phyloP scores from a whole-genome alignment of 1,140 invertebrate genomes.

The Papilio aristodemus region DNA sequence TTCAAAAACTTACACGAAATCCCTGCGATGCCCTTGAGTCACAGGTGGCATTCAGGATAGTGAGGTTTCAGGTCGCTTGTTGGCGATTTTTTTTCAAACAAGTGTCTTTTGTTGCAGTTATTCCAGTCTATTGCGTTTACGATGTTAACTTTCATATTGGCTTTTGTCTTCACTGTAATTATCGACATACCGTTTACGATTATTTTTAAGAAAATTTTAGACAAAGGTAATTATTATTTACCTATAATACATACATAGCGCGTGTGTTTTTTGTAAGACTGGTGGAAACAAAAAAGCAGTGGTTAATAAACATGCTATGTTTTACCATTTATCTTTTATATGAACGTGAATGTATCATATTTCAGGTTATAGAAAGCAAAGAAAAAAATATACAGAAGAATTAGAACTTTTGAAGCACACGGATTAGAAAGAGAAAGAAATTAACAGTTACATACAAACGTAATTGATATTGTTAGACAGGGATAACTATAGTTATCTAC shows the following conservation, averaged over 20 bases:
- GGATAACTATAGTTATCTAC: too few relatives aligned
- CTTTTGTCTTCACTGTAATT: constrained; percentile 10
- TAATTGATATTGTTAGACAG: too few relatives aligned
- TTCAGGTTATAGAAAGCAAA: constrained; percentile 52
- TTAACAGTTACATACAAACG: too few relatives aligned
- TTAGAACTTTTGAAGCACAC: constrained; percentile 5
- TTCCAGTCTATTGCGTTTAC: constrained; percentile 4
- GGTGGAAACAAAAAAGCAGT: too few relatives aligned
- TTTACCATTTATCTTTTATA: too few relatives aligned
- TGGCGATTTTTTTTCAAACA: too few relatives aligned
- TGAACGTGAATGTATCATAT: background rate
- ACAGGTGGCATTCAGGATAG: too few relatives aligned
- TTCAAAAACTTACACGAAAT: too few relatives aligned
- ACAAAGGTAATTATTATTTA: background rate
- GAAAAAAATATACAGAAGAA: background rate
- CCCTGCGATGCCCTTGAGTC: too few relatives aligned
- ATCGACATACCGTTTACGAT: background rate
- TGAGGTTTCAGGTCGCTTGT: too few relatives aligned
- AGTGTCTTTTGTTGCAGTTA: constrained; percentile 1
- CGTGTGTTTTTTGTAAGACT: too few relatives aligned
- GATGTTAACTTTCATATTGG: constrained; percentile 12
- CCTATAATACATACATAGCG: background rate
- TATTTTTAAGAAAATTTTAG: background rate
- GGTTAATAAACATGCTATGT: too few relatives aligned
- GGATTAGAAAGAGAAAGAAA: background rate